Evolutionary conservation across 2,888 invertebrate species (phyloP), one percentile per base, ranked within the genome.

Genomic region (Metopia argyrocephala): DNA sequence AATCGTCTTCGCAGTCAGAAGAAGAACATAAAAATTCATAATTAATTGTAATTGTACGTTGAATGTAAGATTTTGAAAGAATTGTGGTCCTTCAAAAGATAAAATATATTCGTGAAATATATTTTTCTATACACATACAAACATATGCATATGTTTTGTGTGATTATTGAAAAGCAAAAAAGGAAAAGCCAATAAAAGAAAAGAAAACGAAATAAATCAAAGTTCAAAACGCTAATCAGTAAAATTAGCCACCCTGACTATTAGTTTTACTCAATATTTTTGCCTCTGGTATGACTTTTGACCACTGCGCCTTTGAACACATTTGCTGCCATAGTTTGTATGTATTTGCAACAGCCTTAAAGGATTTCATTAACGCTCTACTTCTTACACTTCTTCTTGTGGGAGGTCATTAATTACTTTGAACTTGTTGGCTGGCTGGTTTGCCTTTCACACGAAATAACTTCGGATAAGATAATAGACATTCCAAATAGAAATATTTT

Each of bases 331-430:
- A 28, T 62, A 12, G 38, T 38, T 27, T 21, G 15, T 9, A 20
- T 20, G n/a, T 6, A 65, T 18, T n/a, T n/a, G n/a, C n/a, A n/a
- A 23, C 50, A 27, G n/a, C 27, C 21, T 23, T 38, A 54, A 52
- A 81, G 85, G 84, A 86, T 87, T 88, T 89, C 87, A 89, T 88
- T 89, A 88, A 87, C 85, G 86, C 85, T 86, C 82, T 80, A 82
- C 84, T 54, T 20, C 61, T 4, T 27, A 46, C 48, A 23, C 38
- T 6, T n/a, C 57, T 68, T 65, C 74, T 65, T 66, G 46, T 52
- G 62, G 80, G 78, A 85, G 88, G 89, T 88, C 89, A 88, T 88
- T 88, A 89, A 88, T 88, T 88, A 88, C 85, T 88, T 87, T 88
- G 88, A 88, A 89, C 88, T 88, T 85, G 68, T 70, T 59, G 54